Base-by-base conservation (phyloP, 92 coral and sea anemone species). In the Zoanthus gigantus region DNA sequence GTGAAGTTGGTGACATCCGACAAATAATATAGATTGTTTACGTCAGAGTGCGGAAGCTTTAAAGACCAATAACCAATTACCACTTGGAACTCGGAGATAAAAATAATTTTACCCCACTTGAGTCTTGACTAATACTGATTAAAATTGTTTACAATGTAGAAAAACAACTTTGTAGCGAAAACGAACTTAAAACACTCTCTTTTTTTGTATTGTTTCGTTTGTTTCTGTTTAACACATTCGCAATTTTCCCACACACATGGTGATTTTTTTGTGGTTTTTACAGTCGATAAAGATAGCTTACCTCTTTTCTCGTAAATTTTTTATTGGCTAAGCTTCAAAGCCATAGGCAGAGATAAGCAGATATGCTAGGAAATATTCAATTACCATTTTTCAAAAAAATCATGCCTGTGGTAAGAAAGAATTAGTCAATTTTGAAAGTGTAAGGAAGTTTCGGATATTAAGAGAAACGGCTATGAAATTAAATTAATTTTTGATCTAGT, bases 241-340 rank as follows among this genome's bases (percentile, higher is more conserved):
- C n/a, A 66, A 56, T 66, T n/a, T 81, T 81, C 85, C 30, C 75
- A 81, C 74, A 81, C 85, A 65, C 85, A 46, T 68, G 85, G 74
- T 65, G 85, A n/a, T 47, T 7, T 42, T 66, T 30, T 9, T 66
- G 74, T 65, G 85, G 75, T 50, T 65, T 18, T 5, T 28, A 46
- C 30, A 66, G 47, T 2, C 17, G 66, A 53, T 31, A 58, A 65
- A 81, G 65, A 66, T 81, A 66, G 58, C 75, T 71, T 5, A 23
- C 85, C 28, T 46, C 31, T 67, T 67, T 69, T 66, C 75, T 81
- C 61, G 46, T 65, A 17, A 66, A 80, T 80, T 13, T 65, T 80
- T 80, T 46, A 80, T 66, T 81, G 61, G 29, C 53, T 28, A 11
- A 13, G 12, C 0, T 63, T 63, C 74, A 69, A 69, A 13, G 31